Evolutionary conservation across 2,888 invertebrate genomes (phyloP), one percentile per base, ranked within the genome.

Genomic region (Pegoplata infirma): DNA sequence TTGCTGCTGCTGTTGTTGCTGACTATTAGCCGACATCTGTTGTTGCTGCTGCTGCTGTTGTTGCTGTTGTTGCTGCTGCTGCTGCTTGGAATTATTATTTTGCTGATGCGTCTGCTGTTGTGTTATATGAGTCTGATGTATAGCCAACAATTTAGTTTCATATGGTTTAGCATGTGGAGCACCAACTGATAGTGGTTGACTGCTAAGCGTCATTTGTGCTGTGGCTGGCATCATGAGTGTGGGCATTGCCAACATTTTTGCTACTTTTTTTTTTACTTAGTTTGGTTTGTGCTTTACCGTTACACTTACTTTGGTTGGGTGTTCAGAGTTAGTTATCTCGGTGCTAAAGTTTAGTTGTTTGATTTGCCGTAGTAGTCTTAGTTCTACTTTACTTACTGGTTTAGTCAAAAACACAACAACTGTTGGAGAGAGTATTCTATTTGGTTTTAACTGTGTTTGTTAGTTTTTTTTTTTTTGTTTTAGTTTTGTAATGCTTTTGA

Each of bases 181-280:
- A 77, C 88, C 86, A 81, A 88, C 88, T 66, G 89, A 88, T 80
- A 90, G 81, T 68, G 88, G 89, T 83, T 89, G 89, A 83, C 88
- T 89, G 84, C 90, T 89, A 82, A 90, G 86, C 84, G 89, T 87
- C 88, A 90, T 89, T 83, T 89, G 90, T 84, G 90, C 89, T 83
- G 90, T 89, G 82, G 90, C 90, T 84, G 90, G 90, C 90, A 90
- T 90, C 90, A 90, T 90, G 82, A 90, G 84, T 84, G 90, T 90
- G 86, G 90, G 89, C 90, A 90, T 90, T 82, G 90, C 90, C 89
- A 90, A 90, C 90, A 90, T 90, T 79, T 84, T 87, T 75, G 72
- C 77, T 61, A n/a, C n/a, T n/a, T n/a, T n/a, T n/a, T n/a, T n/a
- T n/a, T n/a, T n/a, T n/a, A n/a, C n/a, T n/a, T n/a, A n/a, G n/a